Percentiles rank a stretch among this genome's conserved stretches.
Evolutionary conservation across 53 echinoderm and acorn worm genomes (phyloP).

Genomic region (Arbacia lixula): DNA sequence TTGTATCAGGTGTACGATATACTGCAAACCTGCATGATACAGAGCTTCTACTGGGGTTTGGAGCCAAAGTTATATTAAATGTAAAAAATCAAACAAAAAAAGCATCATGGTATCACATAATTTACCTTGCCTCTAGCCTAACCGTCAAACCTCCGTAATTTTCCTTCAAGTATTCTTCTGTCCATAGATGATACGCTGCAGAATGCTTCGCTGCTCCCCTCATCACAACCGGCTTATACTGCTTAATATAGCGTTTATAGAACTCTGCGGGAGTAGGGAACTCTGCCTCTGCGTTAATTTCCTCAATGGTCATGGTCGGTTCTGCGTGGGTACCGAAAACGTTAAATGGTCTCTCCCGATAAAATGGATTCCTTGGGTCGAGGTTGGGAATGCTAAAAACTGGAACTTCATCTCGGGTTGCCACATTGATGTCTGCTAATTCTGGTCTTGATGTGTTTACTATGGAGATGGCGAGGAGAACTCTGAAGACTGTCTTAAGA

Average conservation of each 20-base stretch:
- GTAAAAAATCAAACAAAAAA: not conserved
- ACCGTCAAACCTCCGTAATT: conserved; percentile 69
- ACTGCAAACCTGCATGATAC: not conserved
- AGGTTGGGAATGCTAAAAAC: conserved; percentile 33
- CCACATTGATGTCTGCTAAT: too few species aligned
- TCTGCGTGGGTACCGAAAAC: conserved; percentile 59
- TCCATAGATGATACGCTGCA: conserved; percentile 69
- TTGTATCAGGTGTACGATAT: too few species aligned
- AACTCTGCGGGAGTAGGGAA: conserved; percentile 73
- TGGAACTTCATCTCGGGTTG: too few species aligned
- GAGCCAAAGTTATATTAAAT: too few species aligned
- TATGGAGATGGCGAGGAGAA: too few species aligned
- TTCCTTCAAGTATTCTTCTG: conserved; percentile 72
- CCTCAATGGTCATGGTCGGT: conserved; percentile 59
- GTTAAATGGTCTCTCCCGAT: conserved; percentile 25
- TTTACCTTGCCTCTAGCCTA: conserved; percentile 63
- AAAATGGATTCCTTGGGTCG: conserved; percentile 43
- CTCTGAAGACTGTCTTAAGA: too few species aligned
- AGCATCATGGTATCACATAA: not conserved
- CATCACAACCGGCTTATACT: conserved; percentile 67
- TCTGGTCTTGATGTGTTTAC: too few species aligned
- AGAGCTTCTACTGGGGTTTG: too few species aligned
- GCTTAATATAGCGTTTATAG: conserved; percentile 64
- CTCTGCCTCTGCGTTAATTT: conserved; percentile 31
- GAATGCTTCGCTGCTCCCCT: conserved; percentile 66